Evolutionary conservation across 64 coral and sea anemone genomes (phyloP), one percentile per base, ranked within the genome.

Genomic region (Acropora yongei): DNA sequence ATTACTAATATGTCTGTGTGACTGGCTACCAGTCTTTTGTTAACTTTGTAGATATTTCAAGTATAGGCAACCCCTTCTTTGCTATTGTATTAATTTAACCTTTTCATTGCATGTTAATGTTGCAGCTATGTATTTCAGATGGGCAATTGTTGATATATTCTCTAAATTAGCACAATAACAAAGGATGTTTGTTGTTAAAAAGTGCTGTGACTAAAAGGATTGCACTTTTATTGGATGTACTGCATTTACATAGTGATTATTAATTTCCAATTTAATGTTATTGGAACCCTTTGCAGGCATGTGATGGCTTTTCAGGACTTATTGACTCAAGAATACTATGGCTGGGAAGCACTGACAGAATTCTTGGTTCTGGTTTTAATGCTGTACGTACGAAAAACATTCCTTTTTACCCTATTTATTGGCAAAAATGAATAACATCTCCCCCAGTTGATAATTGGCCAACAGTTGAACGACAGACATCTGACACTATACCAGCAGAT

Each of bases 241-340:
- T 30, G 30, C 30, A 30, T 30, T 30, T 30, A 30, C 30, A 30
- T 30, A 30, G 30, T 30, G 30, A 30, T 30, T 30, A 30, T 30
- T 30, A 30, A 30, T 30, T 30, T 30, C 30, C 30, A 30, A 30
- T 30, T 30, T 30, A 7, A 55, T 55, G 51, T 57, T 74, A 42
- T 68, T 73, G 60, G 47, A 3, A 41, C 30, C 2, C 82, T 3
- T 19, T 78, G 46, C 49, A 98, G 96, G 87, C 94, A 87, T 76
- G 89, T 40, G 47, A 81, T 77, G 87, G 93, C 58, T 78, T 98
- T 78, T 82, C 69, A 8, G 96, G 96, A 80, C 76, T 61, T 17
- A 95, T 86, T 19, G 93, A 95, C 53, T 88, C 93, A 6, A 86
- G 93, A 89, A 88, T 98, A 12, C 16, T 94, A 10, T 97, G 95